Conservation (phyloP, 2,797 vertebrate species). For the Megaceryle alcyon region DNA sequence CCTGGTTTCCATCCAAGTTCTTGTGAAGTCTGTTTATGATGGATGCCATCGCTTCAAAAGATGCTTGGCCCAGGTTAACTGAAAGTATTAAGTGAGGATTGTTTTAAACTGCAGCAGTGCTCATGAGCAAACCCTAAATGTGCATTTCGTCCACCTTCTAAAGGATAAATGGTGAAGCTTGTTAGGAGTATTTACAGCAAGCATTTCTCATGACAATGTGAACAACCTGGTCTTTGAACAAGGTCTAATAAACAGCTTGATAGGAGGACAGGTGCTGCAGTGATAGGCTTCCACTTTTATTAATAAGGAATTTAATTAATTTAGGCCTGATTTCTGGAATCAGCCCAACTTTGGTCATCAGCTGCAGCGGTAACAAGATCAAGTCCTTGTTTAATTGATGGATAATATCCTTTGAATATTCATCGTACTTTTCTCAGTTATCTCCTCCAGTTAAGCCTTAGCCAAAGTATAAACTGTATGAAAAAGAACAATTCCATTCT, state of each 20-base stretch:
- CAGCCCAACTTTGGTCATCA: not conserved
- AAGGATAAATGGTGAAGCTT: not conserved
- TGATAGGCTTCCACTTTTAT: not conserved
- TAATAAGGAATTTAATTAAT: not conserved
- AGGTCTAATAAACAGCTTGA: not conserved
- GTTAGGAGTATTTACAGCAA: not conserved
- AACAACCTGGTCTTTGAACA: not conserved
- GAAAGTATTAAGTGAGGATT: slow-evolving; percentile 26
- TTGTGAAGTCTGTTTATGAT: slow-evolving; percentile 97
- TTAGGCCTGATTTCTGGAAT: not conserved
- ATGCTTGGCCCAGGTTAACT: slow-evolving; percentile 98
- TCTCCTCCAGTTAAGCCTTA: not conserved
- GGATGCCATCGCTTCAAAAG: slow-evolving; percentile 97
- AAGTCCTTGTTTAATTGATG: not conserved
- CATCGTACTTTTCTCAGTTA: not conserved
- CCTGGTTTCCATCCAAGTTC: slow-evolving; percentile 95
- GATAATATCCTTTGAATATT: slow-evolving; percentile 2
- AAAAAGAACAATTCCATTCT: not conserved
- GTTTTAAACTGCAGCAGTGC: not conserved
- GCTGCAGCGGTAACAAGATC: not conserved
- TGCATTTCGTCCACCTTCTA: not conserved
- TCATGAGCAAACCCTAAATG: not conserved
- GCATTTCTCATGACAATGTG: not conserved
- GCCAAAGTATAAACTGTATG: not conserved
- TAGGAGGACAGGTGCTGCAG: not conserved